Evolutionary conservation across 2,888 invertebrate genomes (phyloP).

Genomic region (Rhingia campestris): DNA sequence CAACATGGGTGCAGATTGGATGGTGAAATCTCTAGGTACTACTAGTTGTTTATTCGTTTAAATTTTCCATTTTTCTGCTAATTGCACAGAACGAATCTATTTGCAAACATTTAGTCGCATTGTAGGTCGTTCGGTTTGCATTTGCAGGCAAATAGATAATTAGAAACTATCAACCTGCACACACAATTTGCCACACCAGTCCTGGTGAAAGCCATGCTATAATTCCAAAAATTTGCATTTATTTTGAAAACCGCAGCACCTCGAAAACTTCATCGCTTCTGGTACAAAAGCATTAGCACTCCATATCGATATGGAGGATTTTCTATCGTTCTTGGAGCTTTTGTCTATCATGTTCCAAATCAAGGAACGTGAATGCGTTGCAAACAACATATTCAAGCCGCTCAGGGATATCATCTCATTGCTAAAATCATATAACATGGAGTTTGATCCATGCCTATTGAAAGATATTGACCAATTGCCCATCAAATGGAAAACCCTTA

Average conservation of each 20-base stretch:
- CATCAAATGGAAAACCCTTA: conserved; percentile 92
- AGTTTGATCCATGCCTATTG: conserved; percentile 90
- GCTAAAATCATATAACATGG: conserved; percentile 92
- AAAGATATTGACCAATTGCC: conserved; percentile 93
- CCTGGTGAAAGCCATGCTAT: conserved; percentile 30
- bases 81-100: conserved; percentile 48
- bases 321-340: conserved; percentile 90
- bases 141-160: conserved; percentile 45
- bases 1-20: conserved; percentile 43
- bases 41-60: conserved; percentile 48
- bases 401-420: conserved; percentile 93
- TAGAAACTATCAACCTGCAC: conserved; percentile 37
- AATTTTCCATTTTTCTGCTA: conserved; percentile 46
- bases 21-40: conserved; percentile 6
- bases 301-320: conserved; percentile 91
- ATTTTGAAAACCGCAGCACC: conserved; percentile 83
- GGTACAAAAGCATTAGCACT: conserved; percentile 89
- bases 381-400: conserved; percentile 95
- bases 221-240: conserved; percentile 26
- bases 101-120: conserved; percentile 55
- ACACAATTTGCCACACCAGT: conserved; percentile 30
- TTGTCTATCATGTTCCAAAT: conserved; percentile 90
- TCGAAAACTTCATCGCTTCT: conserved; percentile 90
- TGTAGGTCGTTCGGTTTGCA: conserved; percentile 22
- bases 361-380: conserved; percentile 89